Evolutionary conservation across 2,113 vertebrate genomes (phyloP).

Genomic region (Eurystomus gularis): DNA sequence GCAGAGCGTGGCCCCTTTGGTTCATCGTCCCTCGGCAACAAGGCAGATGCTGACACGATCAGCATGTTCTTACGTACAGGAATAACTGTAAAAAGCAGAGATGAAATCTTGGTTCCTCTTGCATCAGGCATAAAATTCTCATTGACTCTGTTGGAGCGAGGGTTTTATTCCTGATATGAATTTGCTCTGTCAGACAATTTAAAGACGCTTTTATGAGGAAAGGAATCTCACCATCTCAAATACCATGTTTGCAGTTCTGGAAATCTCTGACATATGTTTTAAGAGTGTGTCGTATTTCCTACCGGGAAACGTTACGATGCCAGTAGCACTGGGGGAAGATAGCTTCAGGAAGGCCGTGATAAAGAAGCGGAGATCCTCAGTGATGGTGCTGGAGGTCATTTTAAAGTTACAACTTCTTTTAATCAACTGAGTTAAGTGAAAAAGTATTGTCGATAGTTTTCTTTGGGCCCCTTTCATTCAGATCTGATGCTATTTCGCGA

Average conservation of each 20-base stretch:
- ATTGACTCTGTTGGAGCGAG: background rate
- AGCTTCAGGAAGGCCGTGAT: background rate
- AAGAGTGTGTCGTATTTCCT: constrained; percentile 60
- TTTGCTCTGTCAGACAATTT: constrained; percentile 49
- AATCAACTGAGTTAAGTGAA: background rate
- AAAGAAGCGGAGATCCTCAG: constrained; percentile 2
- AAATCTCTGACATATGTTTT: constrained; percentile 60
- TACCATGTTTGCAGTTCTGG: constrained; percentile 53
- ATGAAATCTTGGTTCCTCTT: background rate
- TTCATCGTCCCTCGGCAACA: background rate
- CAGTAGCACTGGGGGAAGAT: background rate
- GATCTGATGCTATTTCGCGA: background rate
- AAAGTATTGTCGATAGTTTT: background rate
- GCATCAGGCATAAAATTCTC: constrained; percentile 3
- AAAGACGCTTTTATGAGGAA: constrained; percentile 47
- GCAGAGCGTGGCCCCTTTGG: background rate
- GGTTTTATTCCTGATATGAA: constrained; percentile 55
- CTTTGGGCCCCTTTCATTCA: background rate
- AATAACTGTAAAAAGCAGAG: background rate
- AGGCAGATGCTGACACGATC: background rate
- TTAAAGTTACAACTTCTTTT: constrained; percentile 23
- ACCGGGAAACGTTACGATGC: constrained; percentile 15
- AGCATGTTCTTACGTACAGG: background rate
- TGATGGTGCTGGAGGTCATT: constrained; percentile 45
- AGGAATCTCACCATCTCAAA: constrained; percentile 34